Conservation (phyloP, 2,888 invertebrate species). For the Desoria tigrina region DNA sequence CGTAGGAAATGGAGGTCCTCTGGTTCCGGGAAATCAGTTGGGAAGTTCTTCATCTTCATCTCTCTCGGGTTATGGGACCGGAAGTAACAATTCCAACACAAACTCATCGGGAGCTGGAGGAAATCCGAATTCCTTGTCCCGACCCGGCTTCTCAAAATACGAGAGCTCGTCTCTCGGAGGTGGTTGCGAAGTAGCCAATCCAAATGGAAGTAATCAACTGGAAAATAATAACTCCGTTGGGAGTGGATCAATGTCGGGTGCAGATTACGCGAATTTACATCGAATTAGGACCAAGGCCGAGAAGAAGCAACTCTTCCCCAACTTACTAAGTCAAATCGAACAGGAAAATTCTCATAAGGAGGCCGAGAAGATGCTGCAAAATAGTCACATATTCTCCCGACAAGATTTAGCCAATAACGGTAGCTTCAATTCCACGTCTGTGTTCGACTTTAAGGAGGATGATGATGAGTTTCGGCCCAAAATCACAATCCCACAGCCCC, state of each 20-base stretch:
- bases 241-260: not conserved
- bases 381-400: conserved; percentile 13
- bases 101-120: not conserved
- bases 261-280: conserved; percentile 8
- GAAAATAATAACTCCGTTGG: conserved; percentile 1
- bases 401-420: conserved; percentile 49
- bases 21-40: not conserved
- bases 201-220: not conserved
- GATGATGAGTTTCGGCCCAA: conserved; percentile 64
- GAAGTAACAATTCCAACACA: not conserved
- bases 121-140: not conserved
- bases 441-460: conserved; percentile 67
- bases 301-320: conserved; percentile 63
- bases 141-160: conserved; percentile 2
- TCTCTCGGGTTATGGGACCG: not conserved
- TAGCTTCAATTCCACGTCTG: conserved; percentile 60
- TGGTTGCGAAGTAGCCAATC: not conserved
- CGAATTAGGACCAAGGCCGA: conserved; percentile 84
- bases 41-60: conserved; percentile 10
- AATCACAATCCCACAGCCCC: conserved; percentile 20
- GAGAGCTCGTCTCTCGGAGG: conserved; percentile 10
- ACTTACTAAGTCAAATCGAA: conserved; percentile 52
- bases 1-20: conserved; percentile 2
- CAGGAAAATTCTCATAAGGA: conserved; percentile 50
- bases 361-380: conserved; percentile 33